A percentile compares a stretch with the other conserved stretches of the same genome.
Conservation (phyloP, 2,888 invertebrate species). For the Ectemnius lituratus region DNA sequence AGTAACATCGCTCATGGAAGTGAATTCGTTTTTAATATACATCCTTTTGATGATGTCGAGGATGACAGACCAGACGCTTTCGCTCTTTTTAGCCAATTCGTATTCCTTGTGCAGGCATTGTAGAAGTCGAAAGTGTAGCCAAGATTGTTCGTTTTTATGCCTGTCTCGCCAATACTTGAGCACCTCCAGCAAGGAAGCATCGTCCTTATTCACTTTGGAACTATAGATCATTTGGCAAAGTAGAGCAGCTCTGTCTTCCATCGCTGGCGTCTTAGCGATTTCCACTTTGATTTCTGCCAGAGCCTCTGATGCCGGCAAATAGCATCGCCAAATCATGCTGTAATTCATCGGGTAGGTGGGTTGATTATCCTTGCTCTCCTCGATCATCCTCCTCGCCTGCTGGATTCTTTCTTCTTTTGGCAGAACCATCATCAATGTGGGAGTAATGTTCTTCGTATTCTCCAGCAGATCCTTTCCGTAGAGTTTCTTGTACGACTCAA, state of each 20-base stretch:
- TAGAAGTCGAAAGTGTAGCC: constrained; percentile 39
- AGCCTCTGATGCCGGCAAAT: constrained; percentile 58
- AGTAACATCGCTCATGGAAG: accelerated
- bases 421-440: constrained; percentile 55
- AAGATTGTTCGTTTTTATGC: constrained; percentile 69
- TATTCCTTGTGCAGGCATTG: constrained; percentile 43
- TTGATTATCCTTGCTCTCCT: neutral
- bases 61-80: constrained; percentile 65
- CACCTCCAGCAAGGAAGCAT: constrained; percentile 58
- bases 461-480: constrained; percentile 59
- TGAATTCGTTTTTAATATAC: constrained; percentile 40
- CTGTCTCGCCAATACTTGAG: constrained; percentile 64
- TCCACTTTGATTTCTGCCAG: constrained; percentile 60
- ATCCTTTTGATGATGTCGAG: constrained; percentile 59
- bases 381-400: constrained; percentile 61
- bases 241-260: constrained; percentile 44
- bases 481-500: constrained; percentile 53
- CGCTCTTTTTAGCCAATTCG: constrained; percentile 55
- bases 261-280: constrained; percentile 50
- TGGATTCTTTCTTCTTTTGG: constrained; percentile 59
- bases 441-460: constrained; percentile 39
- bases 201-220: constrained; percentile 70
- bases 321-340: constrained; percentile 62
- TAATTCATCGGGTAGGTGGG: neutral
- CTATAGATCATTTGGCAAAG: constrained; percentile 64